phyloP scores from a whole-genome alignment of 2,888 invertebrate species.

The Mesorhabditis sp. region DNA sequence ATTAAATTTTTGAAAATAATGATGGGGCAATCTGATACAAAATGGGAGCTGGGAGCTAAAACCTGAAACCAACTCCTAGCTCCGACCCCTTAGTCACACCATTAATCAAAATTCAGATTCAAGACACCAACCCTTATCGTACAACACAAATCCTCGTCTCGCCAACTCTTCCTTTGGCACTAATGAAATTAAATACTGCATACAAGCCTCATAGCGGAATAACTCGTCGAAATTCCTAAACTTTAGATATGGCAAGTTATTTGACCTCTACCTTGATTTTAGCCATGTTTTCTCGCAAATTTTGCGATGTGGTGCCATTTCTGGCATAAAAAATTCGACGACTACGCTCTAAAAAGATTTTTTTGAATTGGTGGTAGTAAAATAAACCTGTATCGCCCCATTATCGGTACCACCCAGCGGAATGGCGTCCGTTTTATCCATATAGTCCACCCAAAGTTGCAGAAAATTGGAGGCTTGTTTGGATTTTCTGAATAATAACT shows the following conservation, averaged over 20 bases:
- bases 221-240: constrained; percentile 4
- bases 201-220: constrained; percentile 5
- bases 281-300: neutral
- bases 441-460: constrained; percentile 5
- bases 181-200: constrained; percentile 3
- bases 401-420: neutral
- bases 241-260: neutral
- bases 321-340: constrained; percentile 1
- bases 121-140: neutral
- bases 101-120: too few relatives aligned
- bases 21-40: too few relatives aligned
- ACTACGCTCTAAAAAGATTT: neutral
- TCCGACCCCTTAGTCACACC: too few relatives aligned
- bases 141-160: neutral
- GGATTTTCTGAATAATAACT: neutral
- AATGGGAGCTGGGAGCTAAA: too few relatives aligned
- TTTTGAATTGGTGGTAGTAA: neutral
- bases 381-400: constrained; percentile 2
- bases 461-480: neutral
- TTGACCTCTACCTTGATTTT: neutral
- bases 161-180: constrained; percentile 1
- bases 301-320: neutral
- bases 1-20: too few relatives aligned
- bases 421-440: neutral
- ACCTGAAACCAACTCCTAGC: too few relatives aligned